Evolutionary conservation across 2,888 invertebrate genomes (phyloP), one percentile per base, ranked within the genome.

Genomic region (Drosophila sordidapex): DNA sequence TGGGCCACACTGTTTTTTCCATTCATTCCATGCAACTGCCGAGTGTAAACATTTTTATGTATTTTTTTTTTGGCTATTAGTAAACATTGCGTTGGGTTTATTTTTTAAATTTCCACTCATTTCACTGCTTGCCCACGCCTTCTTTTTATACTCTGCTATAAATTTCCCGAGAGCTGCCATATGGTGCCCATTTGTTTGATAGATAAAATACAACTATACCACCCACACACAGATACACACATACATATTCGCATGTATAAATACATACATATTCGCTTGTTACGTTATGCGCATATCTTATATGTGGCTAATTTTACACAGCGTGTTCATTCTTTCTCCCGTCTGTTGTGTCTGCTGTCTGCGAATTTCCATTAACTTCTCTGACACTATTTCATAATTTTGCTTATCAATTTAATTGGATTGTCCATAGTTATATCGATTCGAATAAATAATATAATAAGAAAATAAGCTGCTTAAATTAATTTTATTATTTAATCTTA

Each of bases 11-110:
- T 79, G 69, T 27, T 56, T 54, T 38, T 51, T 6, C 29, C 29
- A 4, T 61, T n/a, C 43, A 63, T 53, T 67, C 59, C 49, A 27
- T 70, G 64, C 60, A 74, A 81, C 77, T 86, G 89, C 69, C 73
- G 65, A 69, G 48, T 70, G 81, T 73, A 85, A 82, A 85, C 69
- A 73, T 61, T 84, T 79, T 60, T 53, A 65, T 72, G 53, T 76
- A 79, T 89, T 62, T 70, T 21, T 70, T 70, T 70, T 84, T 76
- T 53, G 53, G 46, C 56, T 75, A 85, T 89, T 89, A 77, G 90
- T 80, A 82, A 87, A 85, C 73, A 85, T 79, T 80, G 75, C 74
- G 48, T 56, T 69, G 15, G 56, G 38, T 70, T 52, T 71, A 68
- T 88, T 70, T 81, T 81, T 51, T 33, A 67, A 63, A 79, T 69